phyloP scores from a whole-genome alignment of 2,888 invertebrate genomes.

The Nephrocerus scutellatus region DNA sequence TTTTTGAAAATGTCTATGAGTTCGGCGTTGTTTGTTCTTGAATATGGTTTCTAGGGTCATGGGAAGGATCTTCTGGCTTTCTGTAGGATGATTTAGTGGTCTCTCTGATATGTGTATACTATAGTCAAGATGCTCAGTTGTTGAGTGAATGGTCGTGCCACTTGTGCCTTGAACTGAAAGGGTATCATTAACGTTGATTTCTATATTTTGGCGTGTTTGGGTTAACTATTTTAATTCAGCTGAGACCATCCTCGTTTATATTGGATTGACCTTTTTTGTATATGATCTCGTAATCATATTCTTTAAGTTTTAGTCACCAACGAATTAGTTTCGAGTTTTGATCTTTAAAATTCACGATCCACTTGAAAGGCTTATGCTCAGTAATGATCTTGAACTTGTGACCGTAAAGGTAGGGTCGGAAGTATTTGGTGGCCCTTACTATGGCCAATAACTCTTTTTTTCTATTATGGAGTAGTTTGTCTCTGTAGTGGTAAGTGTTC shows the following conservation, averaged over 20 bases:
- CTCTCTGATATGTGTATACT: slow-evolving; percentile 14
- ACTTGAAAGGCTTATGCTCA: slow-evolving; percentile 38
- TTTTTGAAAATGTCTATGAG: too few relatives aligned
- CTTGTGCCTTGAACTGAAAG: not conserved
- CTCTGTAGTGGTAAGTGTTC: slow-evolving; percentile 25
- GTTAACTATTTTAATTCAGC: slow-evolving; percentile 5
- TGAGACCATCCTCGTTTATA: slow-evolving; percentile 14
- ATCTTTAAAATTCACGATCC: slow-evolving; percentile 18
- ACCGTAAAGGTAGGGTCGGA: slow-evolving; percentile 35
- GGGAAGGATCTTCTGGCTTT: too few relatives aligned
- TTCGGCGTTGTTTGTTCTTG: too few relatives aligned
- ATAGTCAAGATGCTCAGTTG: slow-evolving; percentile 10
- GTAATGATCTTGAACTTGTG: slow-evolving; percentile 37
- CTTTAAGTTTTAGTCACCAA: slow-evolving; percentile 35
- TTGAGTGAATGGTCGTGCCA: slow-evolving; percentile 11
- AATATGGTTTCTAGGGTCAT: too few relatives aligned
- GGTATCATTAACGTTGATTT: slow-evolving; percentile 4
- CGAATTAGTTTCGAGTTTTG: slow-evolving; percentile 30
- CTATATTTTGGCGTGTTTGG: not conserved
- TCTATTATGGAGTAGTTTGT: slow-evolving; percentile 30
- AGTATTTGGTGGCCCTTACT: slow-evolving; percentile 35
- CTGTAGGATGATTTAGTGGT: not conserved
- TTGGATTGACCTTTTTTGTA: slow-evolving; percentile 20
- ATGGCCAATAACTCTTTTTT: slow-evolving; percentile 33
- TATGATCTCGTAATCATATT: slow-evolving; percentile 25